phyloP scores from a whole-genome alignment of 2,113 vertebrate genomes.

The Myxocyprinus asiaticus region DNA sequence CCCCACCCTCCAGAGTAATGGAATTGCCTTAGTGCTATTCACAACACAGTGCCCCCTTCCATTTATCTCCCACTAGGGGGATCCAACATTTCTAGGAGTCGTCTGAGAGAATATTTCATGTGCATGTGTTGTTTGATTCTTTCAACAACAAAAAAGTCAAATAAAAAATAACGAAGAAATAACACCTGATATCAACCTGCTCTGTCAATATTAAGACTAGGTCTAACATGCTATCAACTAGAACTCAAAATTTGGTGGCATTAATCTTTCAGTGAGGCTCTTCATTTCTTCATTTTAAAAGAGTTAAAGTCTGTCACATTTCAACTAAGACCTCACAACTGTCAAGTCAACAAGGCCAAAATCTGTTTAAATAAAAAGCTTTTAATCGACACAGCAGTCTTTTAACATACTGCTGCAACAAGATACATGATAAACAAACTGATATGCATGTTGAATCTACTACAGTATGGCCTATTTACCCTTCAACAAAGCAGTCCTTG shows the following conservation, averaged over 20 bases:
- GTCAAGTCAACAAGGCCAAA: not conserved
- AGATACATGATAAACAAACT: not conserved
- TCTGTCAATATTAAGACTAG: not conserved
- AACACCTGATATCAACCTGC: no score
- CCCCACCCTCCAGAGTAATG: not conserved
- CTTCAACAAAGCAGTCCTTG: not conserved
- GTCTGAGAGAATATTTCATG: no score
- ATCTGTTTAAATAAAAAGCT: not conserved
- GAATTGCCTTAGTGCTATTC: not conserved
- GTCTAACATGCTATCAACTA: not conserved
- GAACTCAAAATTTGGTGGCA: not conserved
- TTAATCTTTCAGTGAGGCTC: not conserved
- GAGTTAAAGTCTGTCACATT: not conserved
- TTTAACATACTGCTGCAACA: not conserved
- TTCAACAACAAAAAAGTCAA: not conserved
- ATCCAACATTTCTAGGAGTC: no score
- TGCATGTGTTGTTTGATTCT: no score
- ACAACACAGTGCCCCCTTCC: not conserved
- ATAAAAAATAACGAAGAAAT: no score
- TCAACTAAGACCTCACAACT: no score
- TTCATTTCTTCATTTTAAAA: not conserved
- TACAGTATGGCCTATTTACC: not conserved
- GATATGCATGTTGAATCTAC: slow-evolving; percentile 14
- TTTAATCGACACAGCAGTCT: not conserved
- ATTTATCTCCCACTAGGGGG: no score